Base-by-base conservation (phyloP, 2,797 vertebrate species). In the Cossypha caffra region DNA sequence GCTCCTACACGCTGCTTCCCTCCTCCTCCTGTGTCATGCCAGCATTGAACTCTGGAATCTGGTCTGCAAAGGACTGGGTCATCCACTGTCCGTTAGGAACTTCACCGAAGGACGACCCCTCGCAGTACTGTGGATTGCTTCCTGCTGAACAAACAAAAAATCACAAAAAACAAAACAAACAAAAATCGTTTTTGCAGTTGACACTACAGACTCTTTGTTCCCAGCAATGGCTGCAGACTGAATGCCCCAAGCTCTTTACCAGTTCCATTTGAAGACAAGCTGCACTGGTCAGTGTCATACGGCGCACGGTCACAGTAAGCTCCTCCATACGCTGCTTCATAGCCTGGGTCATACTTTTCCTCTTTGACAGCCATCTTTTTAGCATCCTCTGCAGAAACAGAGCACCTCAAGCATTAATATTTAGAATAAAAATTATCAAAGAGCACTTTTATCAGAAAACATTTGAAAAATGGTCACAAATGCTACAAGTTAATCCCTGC, bases 281-380 rank as follows among this genome's bases (percentile, higher is more conserved):
- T 94, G 87, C 99, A 98, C 76, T 98, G 98, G 14, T 99, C 99
- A 7, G 98, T 97, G 51, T 88, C 97, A 31, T 97, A 98, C 0
- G 85, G 54, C 1, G 95, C 97, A 54, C 74, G 97, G 52, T 98
- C 98, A 5, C 93, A 78, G 29, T 99, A 99, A 7, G 97, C 98
- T 47, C 99, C 98, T 5, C 99, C 99, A 9, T 98, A 99, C 0
- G 99, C 99, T 7, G 98, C 99, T 93, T 99, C 99, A 9, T 99
- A 99, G 51, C 99, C 99, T 1, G 99, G 99, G 85, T 99, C 99
- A 0, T 99, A 99, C 87, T 99, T 98, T 95, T 99, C 99, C 97
- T 99, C 99, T 97, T 99, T 99, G 59, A 99, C 99, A 11, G 99
- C 99, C 98, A 99, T 98, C 97, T 98, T 99, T 98, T 99, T 99